These are phyloP conservation scores for Silurus asotus DNA, from an alignment of 2,113 vertebrate genomes.

Conservation along the genomic window DNA sequence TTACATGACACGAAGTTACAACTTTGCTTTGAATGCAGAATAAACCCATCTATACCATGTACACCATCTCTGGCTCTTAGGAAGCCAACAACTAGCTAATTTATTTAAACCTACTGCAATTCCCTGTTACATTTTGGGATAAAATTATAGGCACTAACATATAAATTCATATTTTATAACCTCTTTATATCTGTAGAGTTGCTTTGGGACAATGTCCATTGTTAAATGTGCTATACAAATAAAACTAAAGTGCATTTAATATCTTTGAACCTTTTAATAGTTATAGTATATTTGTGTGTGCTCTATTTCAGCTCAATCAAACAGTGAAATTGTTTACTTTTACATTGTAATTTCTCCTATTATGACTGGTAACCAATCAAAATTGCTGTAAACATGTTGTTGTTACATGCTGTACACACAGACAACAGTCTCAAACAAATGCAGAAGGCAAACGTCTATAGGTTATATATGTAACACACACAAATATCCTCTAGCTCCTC, in stretches of 20 bases:
- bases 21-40: not conserved
- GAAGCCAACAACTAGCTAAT: not conserved
- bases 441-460: conserved; percentile 10
- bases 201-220: no score
- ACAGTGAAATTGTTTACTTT: not conserved
- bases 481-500: no score
- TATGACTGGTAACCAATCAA: not conserved
- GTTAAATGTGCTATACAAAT: no score
- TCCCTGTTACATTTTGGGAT: not conserved
- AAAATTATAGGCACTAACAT: no score
- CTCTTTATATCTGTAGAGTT: no score
- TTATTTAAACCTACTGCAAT: not conserved
- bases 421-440: conserved; percentile 5
- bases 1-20: not conserved
- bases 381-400: not conserved
- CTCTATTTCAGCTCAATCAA: not conserved
- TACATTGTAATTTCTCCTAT: not conserved
- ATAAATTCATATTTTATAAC: no score
- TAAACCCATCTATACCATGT: not conserved
- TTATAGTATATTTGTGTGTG: not conserved
- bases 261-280: not conserved
- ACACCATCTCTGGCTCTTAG: not conserved
- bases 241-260: no score
- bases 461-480: not conserved
- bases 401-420: not conserved